Evolutionary conservation across 1,140 invertebrate genomes (phyloP).

Genomic region (Oscheius sp.): DNA sequence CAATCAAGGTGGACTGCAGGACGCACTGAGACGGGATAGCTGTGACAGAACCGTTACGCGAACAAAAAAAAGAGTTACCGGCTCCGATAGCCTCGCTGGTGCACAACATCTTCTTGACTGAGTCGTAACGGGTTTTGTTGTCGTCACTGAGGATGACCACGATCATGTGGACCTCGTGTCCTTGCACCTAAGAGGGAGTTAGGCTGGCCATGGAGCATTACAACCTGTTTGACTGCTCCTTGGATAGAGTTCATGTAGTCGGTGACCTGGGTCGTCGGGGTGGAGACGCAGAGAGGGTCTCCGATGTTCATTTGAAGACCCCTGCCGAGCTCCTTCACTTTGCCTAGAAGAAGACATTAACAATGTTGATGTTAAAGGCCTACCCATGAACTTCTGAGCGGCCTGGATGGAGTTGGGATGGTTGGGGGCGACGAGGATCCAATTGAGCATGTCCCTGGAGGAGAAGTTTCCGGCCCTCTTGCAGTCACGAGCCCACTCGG

Average conservation of each 20-base stretch:
- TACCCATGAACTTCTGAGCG: conserved; percentile 8
- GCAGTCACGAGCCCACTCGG: conserved; percentile 33
- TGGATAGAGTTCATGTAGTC: conserved; percentile 20
- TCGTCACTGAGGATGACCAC: conserved; percentile 29
- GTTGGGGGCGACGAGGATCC: conserved; percentile 24
- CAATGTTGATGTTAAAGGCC: too few relatives aligned
- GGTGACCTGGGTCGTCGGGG: background rate
- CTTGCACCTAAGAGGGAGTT: too few relatives aligned
- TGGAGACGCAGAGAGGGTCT: conserved; percentile 12
- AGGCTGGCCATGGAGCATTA: too few relatives aligned
- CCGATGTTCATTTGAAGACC: conserved; percentile 5
- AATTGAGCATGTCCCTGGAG: conserved; percentile 8
- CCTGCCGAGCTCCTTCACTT: conserved; percentile 2
- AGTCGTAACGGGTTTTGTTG: conserved; percentile 38
- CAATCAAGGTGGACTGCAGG: conserved; percentile 17
- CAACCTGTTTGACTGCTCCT: conserved; percentile 4
- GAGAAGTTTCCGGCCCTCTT: conserved; percentile 29
- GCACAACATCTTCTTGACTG: conserved; percentile 33
- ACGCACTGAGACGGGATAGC: conserved; percentile 27
- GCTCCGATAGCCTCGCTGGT: background rate
- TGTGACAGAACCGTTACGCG: too few relatives aligned
- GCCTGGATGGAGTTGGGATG: background rate
- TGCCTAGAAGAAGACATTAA: too few relatives aligned
- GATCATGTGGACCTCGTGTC: conserved; percentile 21
- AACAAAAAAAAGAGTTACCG: background rate